Conservation (phyloP, 2,797 vertebrate genomes). For the Takifugu ocellatus region DNA sequence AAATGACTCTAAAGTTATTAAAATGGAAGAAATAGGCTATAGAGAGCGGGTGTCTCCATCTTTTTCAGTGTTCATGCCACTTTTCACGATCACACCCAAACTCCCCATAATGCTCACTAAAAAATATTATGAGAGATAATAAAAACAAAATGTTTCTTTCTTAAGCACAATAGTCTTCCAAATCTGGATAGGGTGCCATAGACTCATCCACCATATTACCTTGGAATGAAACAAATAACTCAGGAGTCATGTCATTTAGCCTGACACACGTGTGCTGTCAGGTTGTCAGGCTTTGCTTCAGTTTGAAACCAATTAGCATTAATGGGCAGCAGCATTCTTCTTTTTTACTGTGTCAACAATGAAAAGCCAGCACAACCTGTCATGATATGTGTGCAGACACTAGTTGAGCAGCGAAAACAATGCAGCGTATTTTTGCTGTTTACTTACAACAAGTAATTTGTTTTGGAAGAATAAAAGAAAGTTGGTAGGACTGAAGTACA, state of each 20-base stretch:
- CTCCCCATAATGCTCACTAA: slow-evolving; percentile 33
- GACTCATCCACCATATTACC: slow-evolving; percentile 54
- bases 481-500: slow-evolving; percentile 50
- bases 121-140: slow-evolving; percentile 66
- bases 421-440: slow-evolving; percentile 60
- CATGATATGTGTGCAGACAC: slow-evolving; percentile 58
- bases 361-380: slow-evolving; percentile 49
- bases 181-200: slow-evolving; percentile 45
- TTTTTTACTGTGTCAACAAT: slow-evolving; percentile 62
- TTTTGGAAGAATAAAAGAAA: slow-evolving; percentile 66
- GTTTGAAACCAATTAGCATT: slow-evolving; percentile 67
- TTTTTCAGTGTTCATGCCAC: slow-evolving; percentile 49
- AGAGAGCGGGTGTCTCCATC: slow-evolving; percentile 35
- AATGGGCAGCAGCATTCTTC: slow-evolving; percentile 58
- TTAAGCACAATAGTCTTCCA: slow-evolving; percentile 41
- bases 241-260: not conserved
- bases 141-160: slow-evolving; percentile 64
- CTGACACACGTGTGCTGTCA: slow-evolving; percentile 31
- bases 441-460: slow-evolving; percentile 66
- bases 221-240: slow-evolving; percentile 47
- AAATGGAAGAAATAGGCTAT: slow-evolving; percentile 19
- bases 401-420: slow-evolving; percentile 54
- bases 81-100: slow-evolving; percentile 49
- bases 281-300: slow-evolving; percentile 42
- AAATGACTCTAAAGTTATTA: slow-evolving; percentile 14